Evolutionary conservation across 2,888 invertebrate genomes (phyloP).

Genomic region (Tinea pellionella): DNA sequence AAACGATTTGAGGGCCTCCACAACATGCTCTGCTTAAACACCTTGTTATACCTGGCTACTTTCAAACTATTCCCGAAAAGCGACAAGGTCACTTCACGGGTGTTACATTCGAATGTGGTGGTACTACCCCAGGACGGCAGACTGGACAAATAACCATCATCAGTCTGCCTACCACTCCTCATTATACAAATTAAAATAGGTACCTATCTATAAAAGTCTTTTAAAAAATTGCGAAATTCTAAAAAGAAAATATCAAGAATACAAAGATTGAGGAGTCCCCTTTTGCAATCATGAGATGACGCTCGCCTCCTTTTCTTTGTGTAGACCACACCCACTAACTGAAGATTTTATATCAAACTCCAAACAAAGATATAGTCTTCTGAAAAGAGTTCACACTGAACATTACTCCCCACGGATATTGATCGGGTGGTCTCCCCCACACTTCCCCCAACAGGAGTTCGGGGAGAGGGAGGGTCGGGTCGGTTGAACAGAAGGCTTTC

Average conservation of each 20-base stretch:
- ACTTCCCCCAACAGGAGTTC: slow-evolving; percentile 21
- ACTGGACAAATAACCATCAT: too few relatives aligned
- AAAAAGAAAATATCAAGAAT: neutral
- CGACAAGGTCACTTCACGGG: too few relatives aligned
- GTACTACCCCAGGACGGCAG: too few relatives aligned
- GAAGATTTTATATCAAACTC: slow-evolving; percentile 54
- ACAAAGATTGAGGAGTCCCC: neutral
- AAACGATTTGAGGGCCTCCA: too few relatives aligned
- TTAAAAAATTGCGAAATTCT: neutral
- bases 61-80: too few relatives aligned
- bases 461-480: slow-evolving; percentile 17
- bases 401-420: slow-evolving; percentile 18
- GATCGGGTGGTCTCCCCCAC: slow-evolving; percentile 1
- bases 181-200: too few relatives aligned
- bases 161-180: too few relatives aligned
- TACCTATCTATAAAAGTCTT: neutral
- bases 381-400: slow-evolving; percentile 15
- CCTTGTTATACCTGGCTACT: too few relatives aligned
- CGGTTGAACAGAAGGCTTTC: slow-evolving; percentile 32
- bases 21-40: too few relatives aligned
- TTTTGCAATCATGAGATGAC: slow-evolving; percentile 29
- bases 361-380: slow-evolving; percentile 49
- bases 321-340: slow-evolving; percentile 46
- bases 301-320: slow-evolving; percentile 10
- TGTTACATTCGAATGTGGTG: too few relatives aligned